Evolutionary conservation across 2,797 vertebrate genomes (phyloP).

Genomic region (Chloroceryle inda): DNA sequence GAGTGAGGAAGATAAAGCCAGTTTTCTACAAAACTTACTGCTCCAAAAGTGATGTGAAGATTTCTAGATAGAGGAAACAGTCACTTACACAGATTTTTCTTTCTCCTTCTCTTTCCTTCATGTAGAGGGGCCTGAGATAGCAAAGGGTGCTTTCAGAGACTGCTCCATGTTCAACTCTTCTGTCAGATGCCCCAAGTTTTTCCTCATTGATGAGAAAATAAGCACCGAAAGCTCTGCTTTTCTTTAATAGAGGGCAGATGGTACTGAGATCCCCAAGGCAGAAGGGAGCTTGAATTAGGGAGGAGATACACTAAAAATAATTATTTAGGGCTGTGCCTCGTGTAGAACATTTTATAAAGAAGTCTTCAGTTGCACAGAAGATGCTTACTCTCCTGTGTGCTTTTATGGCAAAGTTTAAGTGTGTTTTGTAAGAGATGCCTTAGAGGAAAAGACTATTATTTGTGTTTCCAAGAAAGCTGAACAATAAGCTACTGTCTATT

Average conservation of each 20-base stretch:
- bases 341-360: not conserved
- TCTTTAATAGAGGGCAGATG: not conserved
- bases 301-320: not conserved
- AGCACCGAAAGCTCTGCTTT: not conserved
- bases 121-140: not conserved
- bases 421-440: not conserved
- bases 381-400: not conserved
- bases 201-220: not conserved
- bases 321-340: not conserved
- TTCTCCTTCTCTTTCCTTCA: not conserved
- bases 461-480: not conserved
- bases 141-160: not conserved
- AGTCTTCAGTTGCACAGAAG: not conserved
- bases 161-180: not conserved
- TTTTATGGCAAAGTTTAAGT: not conserved
- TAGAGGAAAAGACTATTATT: not conserved
- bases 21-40: not conserved
- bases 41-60: not conserved
- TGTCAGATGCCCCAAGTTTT: not conserved
- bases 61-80: constrained; percentile 18
- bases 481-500: not conserved
- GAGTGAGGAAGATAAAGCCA: not conserved
- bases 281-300: not conserved
- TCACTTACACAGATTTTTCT: not conserved
- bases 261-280: not conserved